Evolutionary conservation across 1,140 invertebrate genomes (phyloP).

Genomic region (Odontomachus brunneus): DNA sequence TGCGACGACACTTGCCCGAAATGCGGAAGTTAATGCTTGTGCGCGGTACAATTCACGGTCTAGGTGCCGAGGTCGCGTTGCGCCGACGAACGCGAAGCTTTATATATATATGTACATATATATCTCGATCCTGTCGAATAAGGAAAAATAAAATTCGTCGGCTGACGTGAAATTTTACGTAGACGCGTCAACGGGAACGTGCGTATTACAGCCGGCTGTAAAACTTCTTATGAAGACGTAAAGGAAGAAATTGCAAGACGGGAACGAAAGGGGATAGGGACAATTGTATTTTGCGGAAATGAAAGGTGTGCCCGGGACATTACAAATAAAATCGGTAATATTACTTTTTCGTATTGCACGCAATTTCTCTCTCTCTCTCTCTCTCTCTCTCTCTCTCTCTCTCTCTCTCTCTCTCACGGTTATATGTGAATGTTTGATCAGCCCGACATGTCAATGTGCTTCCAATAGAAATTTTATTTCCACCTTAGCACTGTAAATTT

Average conservation of each 20-base stretch:
- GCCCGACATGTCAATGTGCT: no score
- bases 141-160: constrained; percentile 33
- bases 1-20: constrained; percentile 32
- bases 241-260: not conserved
- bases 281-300: constrained; percentile 3
- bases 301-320: not conserved
- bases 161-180: constrained; percentile 12
- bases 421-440: constrained; percentile 5
- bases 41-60: constrained; percentile 25
- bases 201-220: not conserved
- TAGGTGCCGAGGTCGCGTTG: not conserved
- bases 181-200: not conserved
- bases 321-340: constrained; percentile 8
- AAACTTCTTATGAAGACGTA: not conserved
- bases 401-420: not conserved
- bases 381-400: no score
- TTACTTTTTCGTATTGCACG: not conserved
- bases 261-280: not conserved
- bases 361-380: not conserved
- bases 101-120: no score
- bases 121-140: constrained; percentile 30
- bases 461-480: not conserved
- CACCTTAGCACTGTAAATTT: no score
- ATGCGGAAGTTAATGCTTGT: constrained; percentile 48
- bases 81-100: constrained; percentile 19